Evolutionary conservation across 2,113 vertebrate genomes (phyloP).

Genomic region (Zeus faber): DNA sequence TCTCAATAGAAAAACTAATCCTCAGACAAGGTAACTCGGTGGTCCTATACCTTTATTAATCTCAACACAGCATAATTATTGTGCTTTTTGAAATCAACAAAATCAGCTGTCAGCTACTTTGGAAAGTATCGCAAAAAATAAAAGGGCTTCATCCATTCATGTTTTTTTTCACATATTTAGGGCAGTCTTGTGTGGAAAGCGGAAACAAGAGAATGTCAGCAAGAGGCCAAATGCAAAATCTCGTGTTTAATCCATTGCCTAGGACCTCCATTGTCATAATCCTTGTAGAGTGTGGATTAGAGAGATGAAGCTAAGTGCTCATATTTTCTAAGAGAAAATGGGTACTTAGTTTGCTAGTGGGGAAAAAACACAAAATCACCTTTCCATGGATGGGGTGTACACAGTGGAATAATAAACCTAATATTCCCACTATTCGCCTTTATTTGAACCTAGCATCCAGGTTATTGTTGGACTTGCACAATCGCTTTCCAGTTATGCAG

Average conservation of each 20-base stretch:
- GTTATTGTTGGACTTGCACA: no score
- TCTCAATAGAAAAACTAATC: neutral
- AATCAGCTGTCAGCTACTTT: no score
- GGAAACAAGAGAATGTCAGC: conserved; percentile 24
- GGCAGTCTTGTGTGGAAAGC: conserved; percentile 40
- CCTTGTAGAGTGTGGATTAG: conserved; percentile 69
- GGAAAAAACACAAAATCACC: conserved; percentile 29
- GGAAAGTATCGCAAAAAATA: neutral
- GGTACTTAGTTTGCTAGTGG: conserved; percentile 37
- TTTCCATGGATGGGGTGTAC: no score
- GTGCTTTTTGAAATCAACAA: neutral
- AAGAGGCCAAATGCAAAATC: conserved; percentile 49
- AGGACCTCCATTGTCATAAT: conserved; percentile 71
- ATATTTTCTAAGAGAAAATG: conserved; percentile 54
- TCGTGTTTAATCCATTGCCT: conserved; percentile 63
- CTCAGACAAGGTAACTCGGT: neutral
- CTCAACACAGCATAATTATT: neutral
- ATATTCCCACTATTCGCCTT: no score
- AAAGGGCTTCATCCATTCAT: neutral
- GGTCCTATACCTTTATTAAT: neutral
- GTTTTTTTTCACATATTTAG: conserved; percentile 15
- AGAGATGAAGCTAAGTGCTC: conserved; percentile 65
- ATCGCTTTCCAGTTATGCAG: no score
- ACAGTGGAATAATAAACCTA: no score
- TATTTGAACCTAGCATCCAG: no score